Base-by-base conservation (phyloP, 1,140 invertebrate species). In the Listronotus bonariensis region DNA sequence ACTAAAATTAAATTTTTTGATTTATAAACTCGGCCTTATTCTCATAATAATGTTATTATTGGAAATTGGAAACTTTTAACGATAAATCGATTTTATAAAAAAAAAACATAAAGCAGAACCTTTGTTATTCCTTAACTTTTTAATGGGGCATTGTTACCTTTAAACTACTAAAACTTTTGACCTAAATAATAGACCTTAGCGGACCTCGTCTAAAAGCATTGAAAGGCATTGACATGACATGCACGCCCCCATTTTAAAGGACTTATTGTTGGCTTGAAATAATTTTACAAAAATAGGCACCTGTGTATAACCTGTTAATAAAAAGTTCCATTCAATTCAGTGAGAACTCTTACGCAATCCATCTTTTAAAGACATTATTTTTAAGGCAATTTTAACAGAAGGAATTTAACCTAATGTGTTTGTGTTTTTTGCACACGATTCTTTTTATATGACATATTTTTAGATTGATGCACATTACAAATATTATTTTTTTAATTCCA, bases 281-380 rank as follows among this genome's bases (percentile, higher is more conserved):
- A 32, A 32, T 12, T 36, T 17, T 31, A 53, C 20, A 36, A 34
- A 53, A 17, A 53, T 17, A 32, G 11, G 14, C 51, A 53, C 51
- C 51, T 53, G 51, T 53, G 17, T 36, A 11, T 17, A 31, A 32
- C 26, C 51, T 31, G 26, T 36, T 36, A 32, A 17, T 32, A 40
- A 34, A 36, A 34, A 53, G 26, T 15, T 6, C 26, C 36, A 40
- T 53, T 40, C 51, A 53, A 17, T 40, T 31, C 36, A n/a, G 51
- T 53, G 51, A 53, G 51, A 53, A 53, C 36, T 53, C 26, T 53
- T 26, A 53, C 51, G 51, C 26, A 53, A 53, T 53, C 31, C 11
- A 32, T 53, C 51, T 40, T 15, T 53, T 26, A 8, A 10, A 18
- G 15, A 18, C 15, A 2, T 26, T 46, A 18, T 46, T 17, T 26